phyloP scores from a whole-genome alignment of 2,888 invertebrate species.

The Rhingia campestris region DNA sequence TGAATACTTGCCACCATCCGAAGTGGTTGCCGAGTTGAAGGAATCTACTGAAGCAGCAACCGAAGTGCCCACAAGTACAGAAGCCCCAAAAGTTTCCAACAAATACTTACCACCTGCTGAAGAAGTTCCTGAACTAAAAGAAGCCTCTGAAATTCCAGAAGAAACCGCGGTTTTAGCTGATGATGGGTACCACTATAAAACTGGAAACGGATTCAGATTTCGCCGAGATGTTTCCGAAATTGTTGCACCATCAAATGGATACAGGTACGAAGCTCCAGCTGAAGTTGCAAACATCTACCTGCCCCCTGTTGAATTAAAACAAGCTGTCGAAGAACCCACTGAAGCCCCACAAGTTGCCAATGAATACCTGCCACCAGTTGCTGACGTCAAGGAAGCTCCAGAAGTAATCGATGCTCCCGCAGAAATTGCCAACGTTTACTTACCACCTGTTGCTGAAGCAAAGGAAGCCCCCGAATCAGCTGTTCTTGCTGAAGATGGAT shows the following conservation, averaged over 20 bases:
- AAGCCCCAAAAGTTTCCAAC: slow-evolving; percentile 74
- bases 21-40: slow-evolving; percentile 66
- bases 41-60: slow-evolving; percentile 45
- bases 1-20: slow-evolving; percentile 74
- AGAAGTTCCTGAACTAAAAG: slow-evolving; percentile 13
- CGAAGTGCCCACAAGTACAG: slow-evolving; percentile 56
- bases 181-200: slow-evolving; percentile 54
- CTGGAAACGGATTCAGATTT: slow-evolving; percentile 33
- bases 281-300: slow-evolving; percentile 13
- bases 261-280: slow-evolving; percentile 28
- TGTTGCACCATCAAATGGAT: slow-evolving; percentile 19
- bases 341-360: slow-evolving; percentile 25
- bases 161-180: slow-evolving; percentile 38
- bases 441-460: slow-evolving; percentile 49
- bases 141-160: slow-evolving; percentile 26
- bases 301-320: slow-evolving; percentile 43
- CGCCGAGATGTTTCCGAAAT: slow-evolving; percentile 61
- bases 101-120: slow-evolving; percentile 76
- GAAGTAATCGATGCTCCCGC: not conserved
- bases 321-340: slow-evolving; percentile 2
- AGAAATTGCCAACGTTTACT: slow-evolving; percentile 64
- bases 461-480: slow-evolving; percentile 72
- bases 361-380: slow-evolving; percentile 22
- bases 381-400: slow-evolving; percentile 32
- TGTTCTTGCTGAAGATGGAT: too few species aligned